Base-by-base conservation (phyloP, 2,797 vertebrate species). In the Setipinna tenuifilis region DNA sequence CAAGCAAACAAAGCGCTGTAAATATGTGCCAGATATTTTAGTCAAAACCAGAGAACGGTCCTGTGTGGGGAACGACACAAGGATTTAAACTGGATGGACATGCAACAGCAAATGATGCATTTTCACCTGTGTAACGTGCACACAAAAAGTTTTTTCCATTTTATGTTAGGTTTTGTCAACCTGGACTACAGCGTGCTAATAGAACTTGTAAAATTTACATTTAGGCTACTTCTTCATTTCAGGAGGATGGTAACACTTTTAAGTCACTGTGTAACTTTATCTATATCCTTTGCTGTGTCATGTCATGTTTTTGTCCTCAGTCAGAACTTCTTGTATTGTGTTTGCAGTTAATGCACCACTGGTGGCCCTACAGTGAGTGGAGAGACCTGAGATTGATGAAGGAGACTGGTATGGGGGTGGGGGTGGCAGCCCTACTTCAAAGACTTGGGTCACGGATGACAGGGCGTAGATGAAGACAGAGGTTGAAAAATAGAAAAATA, bases 1-100 rank as follows among this genome's bases (percentile, higher is more conserved):
- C 71, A 31, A 35, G 35, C 28, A 78, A 78, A 41, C 35, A 78
- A 17, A 21, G 44, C 35, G 35, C 71, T 78, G 1, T 75, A 75
- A 41, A 78, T 78, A 17, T 44, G 44, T 44, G 35, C 31, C 17
- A 78, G 71, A 78, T 35, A 78, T 78, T 78, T 78, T 19, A 78
- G 17, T 78, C 31, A 78, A 78, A 78, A 44, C 68, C 71, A 78
- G 4, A 16, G 65, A 78, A 78, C 44, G 71, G 31, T 78, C 17
- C 17, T 44, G 16, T 17, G 35, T 21, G 71, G 35, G 35, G 31
- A 6, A n/a, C 35, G 19, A 19, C 35, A 78, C 19, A 75, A 75
- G 35, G 35, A 78, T 19, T 78, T 9, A 21, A 75, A 78, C 17
- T 78, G 71, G 41, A 78, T 25, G 31, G 6, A 17, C 16, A 16